Evolutionary conservation across 2,888 invertebrate genomes (phyloP), one percentile per base, ranked within the genome.

Genomic region (Pseudanteris insignis): DNA sequence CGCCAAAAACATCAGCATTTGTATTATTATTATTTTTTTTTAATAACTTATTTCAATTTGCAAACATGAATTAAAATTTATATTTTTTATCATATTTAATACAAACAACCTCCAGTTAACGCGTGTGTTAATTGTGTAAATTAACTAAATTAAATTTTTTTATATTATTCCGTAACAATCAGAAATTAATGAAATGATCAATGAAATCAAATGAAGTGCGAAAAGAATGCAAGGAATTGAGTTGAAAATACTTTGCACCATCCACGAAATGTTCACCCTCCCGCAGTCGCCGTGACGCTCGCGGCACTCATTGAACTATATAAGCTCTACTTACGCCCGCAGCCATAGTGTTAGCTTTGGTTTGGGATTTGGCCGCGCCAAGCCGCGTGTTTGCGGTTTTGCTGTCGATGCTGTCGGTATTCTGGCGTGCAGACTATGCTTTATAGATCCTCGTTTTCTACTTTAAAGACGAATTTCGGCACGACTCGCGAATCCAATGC

Each of bases 361-460:
- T 76, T 77, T 77, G 75, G 69, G 73, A 74, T 78, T 76, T 77
- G 73, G 73, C 73, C 71, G 70, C 71, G 72, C 72, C 73, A 77
- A 77, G 73, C 77, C 77, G 74, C 78, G 75, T 75, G 77, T 77
- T 79, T 78, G 79, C 71, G 79, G 78, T 77, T 75, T 78, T 74
- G 74, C 75, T 75, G 75, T 73, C 74, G 75, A 71, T 74, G 68
- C 69, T 74, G 67, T 65, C 67, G 66, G 48, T 48, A 44, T 54
- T 53, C 54, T 44, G 48, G 59, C 34, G 48, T 73, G 72, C 74
- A 74, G 70, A 61, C 61, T 61, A 38, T 36, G 58, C 46, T 40
- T 48, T 60, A 60, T 48, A 55, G 47, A 64, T 53, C 43, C 51
- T 37, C 44, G 51, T 38, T 51, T 57, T 44, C 59, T 57, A 51